Base-by-base conservation (phyloP, 2,888 invertebrate genomes). In the Chymomyza fuscimana region DNA sequence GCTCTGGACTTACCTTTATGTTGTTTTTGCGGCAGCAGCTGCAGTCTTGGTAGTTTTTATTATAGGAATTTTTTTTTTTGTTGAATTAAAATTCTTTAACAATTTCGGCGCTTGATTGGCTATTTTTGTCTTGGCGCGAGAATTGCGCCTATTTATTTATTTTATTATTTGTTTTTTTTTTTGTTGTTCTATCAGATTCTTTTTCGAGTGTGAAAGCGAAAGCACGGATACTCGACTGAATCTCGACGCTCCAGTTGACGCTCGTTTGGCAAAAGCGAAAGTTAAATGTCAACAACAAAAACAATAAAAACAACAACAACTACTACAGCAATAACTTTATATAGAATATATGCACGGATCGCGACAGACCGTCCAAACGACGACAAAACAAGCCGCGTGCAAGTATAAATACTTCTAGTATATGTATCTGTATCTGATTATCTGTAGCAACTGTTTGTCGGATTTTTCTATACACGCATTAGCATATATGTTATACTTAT, bases 351-450 rank as follows among this genome's bases (percentile, higher is more conserved):
- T 54, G 19, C 22, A 54, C 16, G 54, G 22, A 54, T 19, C 16
- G 7, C 16, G 22, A 46, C 40, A 46, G 40, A 46, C 10, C 10
- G 40, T 46, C 40, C 10, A 7, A 46, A 4, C 4, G 40, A 46
- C 40, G 12, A 12, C 40, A 15, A 58, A 58, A n/a, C 12, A 22
- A 16, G 10, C 19, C 25, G 50, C 70, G 66, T 69, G 75, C 81
- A 60, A 60, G 76, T 84, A 86, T 82, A 83, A 84, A 86, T 86
- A 84, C 80, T 86, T 86, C 83, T 83, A 79, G 77, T 66, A 19
- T 52, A 67, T 77, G 60, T 80, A 82, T 86, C 77, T 84, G 83
- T 86, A 83, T 83, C 82, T 86, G 86, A 86, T 83, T 83, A 80
- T 83, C 80, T 86, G 84, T 84, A 84, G 77, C 79, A 76, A 77